These are phyloP conservation scores for Leptarthrus brevirostris DNA, from an alignment of 2,888 invertebrate genomes.

Conservation along the genomic window DNA sequence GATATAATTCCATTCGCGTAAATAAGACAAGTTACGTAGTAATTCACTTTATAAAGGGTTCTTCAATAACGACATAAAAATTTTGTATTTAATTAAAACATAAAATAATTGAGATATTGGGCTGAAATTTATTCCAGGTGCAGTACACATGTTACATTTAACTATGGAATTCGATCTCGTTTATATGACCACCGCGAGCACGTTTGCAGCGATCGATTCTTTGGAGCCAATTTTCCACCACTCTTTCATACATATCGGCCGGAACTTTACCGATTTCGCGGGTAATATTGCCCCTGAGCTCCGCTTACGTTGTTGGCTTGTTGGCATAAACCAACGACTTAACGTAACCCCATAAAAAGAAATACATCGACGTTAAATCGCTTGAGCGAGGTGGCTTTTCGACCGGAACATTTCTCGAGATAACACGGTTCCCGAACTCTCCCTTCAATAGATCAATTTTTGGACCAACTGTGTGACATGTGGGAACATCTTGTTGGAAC, in stretches of 20 bases:
- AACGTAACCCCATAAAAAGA: neutral
- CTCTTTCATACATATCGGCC: slow-evolving; percentile 26
- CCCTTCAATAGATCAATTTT: neutral
- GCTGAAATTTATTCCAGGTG: slow-evolving; percentile 43
- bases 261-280: slow-evolving; percentile 19
- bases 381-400: neutral
- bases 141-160: slow-evolving; percentile 45
- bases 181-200: slow-evolving; percentile 6
- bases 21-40: too few relatives aligned
- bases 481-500: neutral
- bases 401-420: slow-evolving; percentile 21
- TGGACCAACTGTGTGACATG: neutral
- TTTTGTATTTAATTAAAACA: slow-evolving; percentile 19
- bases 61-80: neutral
- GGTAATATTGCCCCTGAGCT: slow-evolving; percentile 45
- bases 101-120: slow-evolving; percentile 42
- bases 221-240: slow-evolving; percentile 27
- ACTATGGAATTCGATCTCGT: slow-evolving; percentile 9
- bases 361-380: neutral
- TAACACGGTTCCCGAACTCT: slow-evolving; percentile 24
- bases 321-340: slow-evolving; percentile 38
- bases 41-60: too few relatives aligned
- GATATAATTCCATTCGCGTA: too few relatives aligned
- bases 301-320: slow-evolving; percentile 32
- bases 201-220: slow-evolving; percentile 14